Conservation (phyloP, 2,113 vertebrate genomes). For the Nycticorax nycticorax region DNA sequence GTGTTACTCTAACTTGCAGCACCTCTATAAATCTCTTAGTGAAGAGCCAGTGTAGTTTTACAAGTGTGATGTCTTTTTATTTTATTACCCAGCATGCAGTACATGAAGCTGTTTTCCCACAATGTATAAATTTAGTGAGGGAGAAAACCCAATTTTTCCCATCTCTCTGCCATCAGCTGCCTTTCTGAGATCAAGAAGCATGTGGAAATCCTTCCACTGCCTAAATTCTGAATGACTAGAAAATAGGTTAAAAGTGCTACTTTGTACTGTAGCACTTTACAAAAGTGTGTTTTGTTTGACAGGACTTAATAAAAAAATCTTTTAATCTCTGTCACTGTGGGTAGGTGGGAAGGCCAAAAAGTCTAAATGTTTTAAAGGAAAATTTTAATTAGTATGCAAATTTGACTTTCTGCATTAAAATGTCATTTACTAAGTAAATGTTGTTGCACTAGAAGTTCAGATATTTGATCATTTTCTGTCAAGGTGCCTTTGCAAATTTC, state of each 20-base stretch:
- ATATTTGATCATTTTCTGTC: conserved; percentile 77
- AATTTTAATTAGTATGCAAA: conserved; percentile 84
- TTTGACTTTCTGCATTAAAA: conserved; percentile 75
- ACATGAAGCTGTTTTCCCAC: conserved; percentile 18
- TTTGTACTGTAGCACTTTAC: conserved; percentile 1
- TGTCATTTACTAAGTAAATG: conserved; percentile 82
- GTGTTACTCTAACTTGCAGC: conserved; percentile 27
- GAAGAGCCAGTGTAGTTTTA: conserved; percentile 18
- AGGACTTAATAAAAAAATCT: conserved; percentile 69
- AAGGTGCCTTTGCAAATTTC: conserved; percentile 76
- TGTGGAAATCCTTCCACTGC: conserved; percentile 9
- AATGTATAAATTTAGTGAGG: neutral
- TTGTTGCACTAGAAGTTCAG: conserved; percentile 68
- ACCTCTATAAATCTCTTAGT: conserved; percentile 34
- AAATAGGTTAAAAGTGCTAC: neutral
- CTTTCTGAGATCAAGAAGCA: neutral
- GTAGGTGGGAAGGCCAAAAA: conserved; percentile 74
- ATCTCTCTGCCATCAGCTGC: neutral
- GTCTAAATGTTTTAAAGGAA: conserved; percentile 77
- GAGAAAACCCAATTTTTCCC: neutral
- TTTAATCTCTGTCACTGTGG: conserved; percentile 72
- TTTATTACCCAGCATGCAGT: conserved; percentile 27
- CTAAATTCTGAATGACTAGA: conserved; percentile 21
- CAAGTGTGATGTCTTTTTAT: conserved; percentile 35
- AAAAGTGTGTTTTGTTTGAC: conserved; percentile 62